Evolutionary conservation across 2,797 vertebrate genomes (phyloP), one percentile per base, ranked within the genome.

Genomic region (Coregonus sp.): DNA sequence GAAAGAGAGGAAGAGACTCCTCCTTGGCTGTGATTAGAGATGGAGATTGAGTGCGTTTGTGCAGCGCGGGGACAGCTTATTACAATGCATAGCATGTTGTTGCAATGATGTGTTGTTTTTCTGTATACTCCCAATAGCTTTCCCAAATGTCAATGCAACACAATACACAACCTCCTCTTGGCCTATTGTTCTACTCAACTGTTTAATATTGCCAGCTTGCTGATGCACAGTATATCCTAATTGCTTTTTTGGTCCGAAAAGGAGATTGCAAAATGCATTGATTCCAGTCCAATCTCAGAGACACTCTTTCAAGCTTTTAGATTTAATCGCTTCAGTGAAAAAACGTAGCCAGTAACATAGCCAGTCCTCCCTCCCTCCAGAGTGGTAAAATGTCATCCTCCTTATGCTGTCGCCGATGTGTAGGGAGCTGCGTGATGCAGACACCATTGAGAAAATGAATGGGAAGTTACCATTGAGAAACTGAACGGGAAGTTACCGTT

Each of bases 21-120:
- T 92, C 52, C 15, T 18, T 82, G 82, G 88, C 72, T 14, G 87
- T 94, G 94, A 95, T 95, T 94, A 93, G 93, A 93, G 90, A 89
- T 79, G 86, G 84, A 88, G 88, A 87, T 91, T 85, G 89, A 93
- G 92, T 86, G 90, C 90, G 90, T 93, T 92, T 92, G 87, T 50
- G 76, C 79, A 79, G 84, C 83, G 77, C 83, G 83, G 81, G 81
- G 83, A 87, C 89, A 86, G 81, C 92, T 94, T 93, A 95, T 95
- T 93, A 94, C 88, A 91, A 95, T 95, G 93, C 92, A 74, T 91
- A 85, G 88, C 92, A 93, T 92, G 90, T 90, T 88, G 84, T 81
- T 91, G 73, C 87, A 86, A 83, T 82, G 89, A 47, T 47, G 40
- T 47, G 40, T 56, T 56, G 52, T 56, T 5, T 5, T 56, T 18